Base-by-base conservation (phyloP, 2,888 invertebrate species). In the Hoplodrina blanda region DNA sequence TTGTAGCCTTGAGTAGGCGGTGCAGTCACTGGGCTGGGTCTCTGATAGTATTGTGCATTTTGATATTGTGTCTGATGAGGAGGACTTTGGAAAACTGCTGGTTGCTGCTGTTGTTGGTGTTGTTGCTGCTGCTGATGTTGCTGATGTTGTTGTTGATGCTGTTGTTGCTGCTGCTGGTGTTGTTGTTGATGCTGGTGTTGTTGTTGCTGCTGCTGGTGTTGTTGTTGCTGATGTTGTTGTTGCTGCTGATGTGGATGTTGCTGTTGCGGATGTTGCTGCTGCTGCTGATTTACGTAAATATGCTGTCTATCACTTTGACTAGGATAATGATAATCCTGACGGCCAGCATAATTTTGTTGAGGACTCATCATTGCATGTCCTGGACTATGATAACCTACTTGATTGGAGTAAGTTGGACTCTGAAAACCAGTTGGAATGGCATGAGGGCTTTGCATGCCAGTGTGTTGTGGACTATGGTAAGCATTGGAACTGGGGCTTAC, bases 321-420 rank as follows among this genome's bases (percentile, higher is more conserved):
- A 76, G 92, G 86, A 75, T 94, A 95, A 61, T 93, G 92, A 83
- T 92, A 94, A 11, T 95, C 95, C 79, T 92, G 95, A 56, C 94
- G 89, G 19, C 89, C 88, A 2, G 89, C 85, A 72, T 91, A 94
- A n/a, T 79, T 88, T 62, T 89, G 92, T 82, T 94, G 95, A n/a
- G 95, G 95, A 76, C 95, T 95, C 91, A 95, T 91, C 88, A 95
- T 92, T 15, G 92, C 88, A 73, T 94, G 94, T 2, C 92, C 93
- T 2, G 95, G 93, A 69, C 94, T 95, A 56, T 94, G 92, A 76
- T 92, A 96, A 41, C 91, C 94, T 69, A 92, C 94, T 90, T 90
- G 95, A 77, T 91, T 95, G 56, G 90, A 91, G 84, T 93, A 95
- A 55, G 93, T 93, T 10, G 94, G 95, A 78, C 94, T 96, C 78